Conservation (phyloP, 2,113 vertebrate genomes). For the Paralichthys olivaceus region DNA sequence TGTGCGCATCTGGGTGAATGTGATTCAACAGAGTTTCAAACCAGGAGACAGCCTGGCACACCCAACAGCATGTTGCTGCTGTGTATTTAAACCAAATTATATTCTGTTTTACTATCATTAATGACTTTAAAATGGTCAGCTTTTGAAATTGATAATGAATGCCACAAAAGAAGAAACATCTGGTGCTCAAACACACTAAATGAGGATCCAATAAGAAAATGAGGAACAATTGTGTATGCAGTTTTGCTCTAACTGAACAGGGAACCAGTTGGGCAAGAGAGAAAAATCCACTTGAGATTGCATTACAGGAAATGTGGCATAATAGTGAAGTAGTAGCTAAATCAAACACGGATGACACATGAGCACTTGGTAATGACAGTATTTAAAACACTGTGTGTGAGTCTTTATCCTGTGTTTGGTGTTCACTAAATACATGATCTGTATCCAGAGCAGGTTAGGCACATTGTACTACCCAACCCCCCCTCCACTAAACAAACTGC, state of each 20-base stretch:
- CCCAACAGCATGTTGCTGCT: constrained; percentile 50
- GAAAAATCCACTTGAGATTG: not conserved
- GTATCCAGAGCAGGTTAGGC: constrained; percentile 47
- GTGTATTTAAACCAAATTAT: constrained; percentile 35
- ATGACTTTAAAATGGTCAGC: constrained; percentile 1
- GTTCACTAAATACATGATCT: constrained; percentile 22
- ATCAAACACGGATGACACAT: constrained; percentile 12
- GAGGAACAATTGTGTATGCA: not conserved
- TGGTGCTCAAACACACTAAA: not conserved
- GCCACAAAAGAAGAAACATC: no score
- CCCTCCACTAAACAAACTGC: constrained; percentile 31
- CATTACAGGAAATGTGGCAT: constrained; percentile 2
- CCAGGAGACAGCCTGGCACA: constrained; percentile 46
- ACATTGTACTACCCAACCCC: constrained; percentile 23
- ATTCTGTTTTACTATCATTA: not conserved
- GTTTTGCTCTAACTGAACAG: not conserved
- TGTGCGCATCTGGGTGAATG: constrained; percentile 43
- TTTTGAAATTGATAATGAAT: no score
- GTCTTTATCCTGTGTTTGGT: constrained; percentile 17
- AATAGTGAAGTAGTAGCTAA: constrained; percentile 2
- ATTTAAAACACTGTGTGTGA: constrained; percentile 31
- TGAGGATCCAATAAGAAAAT: no score
- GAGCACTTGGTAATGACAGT: constrained; percentile 23
- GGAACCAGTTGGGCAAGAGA: not conserved
- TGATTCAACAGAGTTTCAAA: constrained; percentile 60